A percentile compares a stretch with the other conserved stretches of the same genome.
These are phyloP conservation scores for Ormia ochracea DNA, from an alignment of 2,888 invertebrate species.

Conservation along the genomic window DNA sequence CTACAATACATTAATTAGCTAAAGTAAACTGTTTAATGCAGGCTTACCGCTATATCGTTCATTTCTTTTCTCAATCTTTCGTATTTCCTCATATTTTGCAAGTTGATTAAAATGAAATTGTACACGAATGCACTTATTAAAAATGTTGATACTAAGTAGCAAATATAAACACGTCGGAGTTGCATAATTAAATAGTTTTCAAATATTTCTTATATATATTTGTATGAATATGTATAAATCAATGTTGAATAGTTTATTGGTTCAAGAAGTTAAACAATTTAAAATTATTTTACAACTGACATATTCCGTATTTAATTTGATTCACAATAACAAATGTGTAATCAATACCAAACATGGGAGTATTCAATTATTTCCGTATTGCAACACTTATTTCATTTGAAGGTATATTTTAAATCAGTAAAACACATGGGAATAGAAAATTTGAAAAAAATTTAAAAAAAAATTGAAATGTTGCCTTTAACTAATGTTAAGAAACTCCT, in stretches of 20 bases:
- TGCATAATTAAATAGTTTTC: conserved; percentile 47
- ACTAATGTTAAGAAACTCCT: no score
- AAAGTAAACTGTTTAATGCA: neutral
- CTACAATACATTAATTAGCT: conserved; percentile 26
- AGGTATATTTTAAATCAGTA: no score
- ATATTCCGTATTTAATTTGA: neutral
- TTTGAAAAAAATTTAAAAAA: no score
- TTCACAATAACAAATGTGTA: neutral
- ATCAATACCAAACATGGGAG: neutral
- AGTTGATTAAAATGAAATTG: conserved; percentile 60
- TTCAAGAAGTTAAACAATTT: neutral
- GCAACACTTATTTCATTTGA: neutral
- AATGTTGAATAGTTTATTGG: neutral
- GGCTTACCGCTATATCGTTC: conserved; percentile 66
- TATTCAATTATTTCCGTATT: neutral
- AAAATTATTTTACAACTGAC: conserved; percentile 17
- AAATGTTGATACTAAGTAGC: conserved; percentile 64
- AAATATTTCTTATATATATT: neutral
- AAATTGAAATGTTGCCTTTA: no score
- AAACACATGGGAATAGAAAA: no score
- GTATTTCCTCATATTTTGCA: conserved; percentile 61
- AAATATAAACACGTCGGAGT: conserved; percentile 63
- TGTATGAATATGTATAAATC: no score
- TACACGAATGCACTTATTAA: conserved; percentile 66
- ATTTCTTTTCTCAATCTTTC: conserved; percentile 65